Conservation (phyloP, 2,888 invertebrate genomes). For the Drosophila rellima region DNA sequence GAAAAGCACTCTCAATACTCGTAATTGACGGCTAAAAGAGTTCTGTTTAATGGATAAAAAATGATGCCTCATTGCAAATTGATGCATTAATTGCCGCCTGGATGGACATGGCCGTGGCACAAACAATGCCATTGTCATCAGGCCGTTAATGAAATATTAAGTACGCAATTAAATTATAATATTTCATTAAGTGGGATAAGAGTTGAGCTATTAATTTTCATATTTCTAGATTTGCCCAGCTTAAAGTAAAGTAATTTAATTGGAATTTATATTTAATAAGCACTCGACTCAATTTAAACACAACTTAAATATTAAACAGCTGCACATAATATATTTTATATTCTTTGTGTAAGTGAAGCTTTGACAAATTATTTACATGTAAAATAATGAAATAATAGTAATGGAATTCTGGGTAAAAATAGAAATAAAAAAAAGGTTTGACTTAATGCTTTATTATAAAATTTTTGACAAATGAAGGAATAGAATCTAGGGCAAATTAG, state of each 20-base stretch:
- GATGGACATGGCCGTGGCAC: conserved; percentile 8
- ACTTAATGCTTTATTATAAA: too few relatives aligned
- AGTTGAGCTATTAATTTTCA: background rate
- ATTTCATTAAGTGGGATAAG: background rate
- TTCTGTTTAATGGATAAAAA: conserved; percentile 37
- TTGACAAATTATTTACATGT: background rate
- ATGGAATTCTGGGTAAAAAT: background rate
- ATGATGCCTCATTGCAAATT: conserved; percentile 40
- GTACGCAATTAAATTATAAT: conserved; percentile 19
- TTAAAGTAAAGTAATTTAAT: background rate
- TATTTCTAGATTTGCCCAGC: background rate
- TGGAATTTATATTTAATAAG: background rate
- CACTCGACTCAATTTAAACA: background rate
- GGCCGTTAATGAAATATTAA: conserved; percentile 21
- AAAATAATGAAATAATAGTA: background rate
- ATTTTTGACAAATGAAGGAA: background rate
- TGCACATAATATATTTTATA: too few relatives aligned
- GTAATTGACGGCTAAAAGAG: conserved; percentile 29
- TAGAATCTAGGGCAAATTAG: background rate
- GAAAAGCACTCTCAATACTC: conserved; percentile 27
- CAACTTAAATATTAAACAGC: background rate
- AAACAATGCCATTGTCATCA: background rate
- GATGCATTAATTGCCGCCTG: conserved; percentile 37
- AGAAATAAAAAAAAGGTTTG: background rate
- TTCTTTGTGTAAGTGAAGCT: too few relatives aligned